Conservation (phyloP, 2,113 vertebrate species). For the Tauraco erythrolophus region DNA sequence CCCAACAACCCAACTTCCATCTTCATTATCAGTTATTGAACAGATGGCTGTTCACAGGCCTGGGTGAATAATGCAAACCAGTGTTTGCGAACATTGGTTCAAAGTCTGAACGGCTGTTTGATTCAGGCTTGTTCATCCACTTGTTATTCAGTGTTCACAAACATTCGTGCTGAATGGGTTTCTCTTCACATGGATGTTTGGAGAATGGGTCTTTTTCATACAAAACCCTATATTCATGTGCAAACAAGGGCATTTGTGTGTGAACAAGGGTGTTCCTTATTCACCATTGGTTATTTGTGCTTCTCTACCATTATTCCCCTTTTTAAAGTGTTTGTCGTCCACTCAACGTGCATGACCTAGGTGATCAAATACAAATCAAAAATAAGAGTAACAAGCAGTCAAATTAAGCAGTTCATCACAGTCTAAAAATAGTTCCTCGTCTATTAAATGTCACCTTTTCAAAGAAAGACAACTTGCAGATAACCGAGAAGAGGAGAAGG, state of each 20-base stretch:
- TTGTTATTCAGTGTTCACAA: constrained; percentile 68
- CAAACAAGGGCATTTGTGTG: constrained; percentile 68
- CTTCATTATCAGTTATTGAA: constrained; percentile 68
- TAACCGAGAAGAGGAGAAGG: neutral
- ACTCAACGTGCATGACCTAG: constrained; percentile 56
- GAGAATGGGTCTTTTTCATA: constrained; percentile 67
- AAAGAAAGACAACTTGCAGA: neutral
- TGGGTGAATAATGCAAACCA: constrained; percentile 62
- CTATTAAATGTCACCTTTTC: neutral
- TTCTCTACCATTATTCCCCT: constrained; percentile 43
- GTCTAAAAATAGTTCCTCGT: constrained; percentile 20
- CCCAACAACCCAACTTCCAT: constrained; percentile 59
- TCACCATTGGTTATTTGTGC: constrained; percentile 41
- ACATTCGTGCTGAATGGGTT: constrained; percentile 61
- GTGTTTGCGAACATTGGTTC: constrained; percentile 60
- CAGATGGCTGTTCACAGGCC: constrained; percentile 66
- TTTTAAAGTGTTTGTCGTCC: constrained; percentile 43
- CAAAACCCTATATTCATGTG: constrained; percentile 64
- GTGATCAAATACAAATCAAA: constrained; percentile 54
- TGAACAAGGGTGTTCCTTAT: constrained; percentile 57
- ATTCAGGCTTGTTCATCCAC: constrained; percentile 66
- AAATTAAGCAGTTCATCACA: constrained; percentile 27
- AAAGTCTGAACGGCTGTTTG: constrained; percentile 69
- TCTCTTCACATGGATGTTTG: constrained; percentile 70
- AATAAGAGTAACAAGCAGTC: constrained; percentile 41